These are phyloP conservation scores for Eledone cirrhosa DNA, from an alignment of 2,888 invertebrate species.

Conservation along the genomic window DNA sequence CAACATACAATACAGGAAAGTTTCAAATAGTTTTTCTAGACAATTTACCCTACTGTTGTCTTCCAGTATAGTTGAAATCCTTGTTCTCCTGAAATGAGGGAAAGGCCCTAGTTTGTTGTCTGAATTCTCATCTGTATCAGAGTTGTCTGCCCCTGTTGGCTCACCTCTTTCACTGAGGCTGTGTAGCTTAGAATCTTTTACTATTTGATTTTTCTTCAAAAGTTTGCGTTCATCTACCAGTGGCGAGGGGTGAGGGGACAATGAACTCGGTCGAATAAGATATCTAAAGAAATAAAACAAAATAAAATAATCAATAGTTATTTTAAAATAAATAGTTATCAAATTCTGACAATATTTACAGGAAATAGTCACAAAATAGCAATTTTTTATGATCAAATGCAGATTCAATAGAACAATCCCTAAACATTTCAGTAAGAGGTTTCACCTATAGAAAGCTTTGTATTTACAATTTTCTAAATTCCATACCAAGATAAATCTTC, in stretches of 20 bases:
- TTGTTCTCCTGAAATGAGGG: slow-evolving; percentile 26
- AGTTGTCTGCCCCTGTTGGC: slow-evolving; percentile 56
- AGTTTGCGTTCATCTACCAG: slow-evolving; percentile 61
- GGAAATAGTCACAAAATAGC: no score
- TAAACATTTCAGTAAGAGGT: no score
- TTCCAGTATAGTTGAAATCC: slow-evolving; percentile 39
- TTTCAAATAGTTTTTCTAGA: slow-evolving; percentile 7
- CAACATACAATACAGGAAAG: slow-evolving; percentile 21
- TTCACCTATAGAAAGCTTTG: no score
- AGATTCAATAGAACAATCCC: no score
- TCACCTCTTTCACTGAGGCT: slow-evolving; percentile 39
- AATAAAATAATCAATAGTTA: not conserved
- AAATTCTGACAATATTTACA: not conserved
- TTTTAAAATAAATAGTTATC: not conserved
- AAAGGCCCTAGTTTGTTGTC: slow-evolving; percentile 18
- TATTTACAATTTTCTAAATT: no score
- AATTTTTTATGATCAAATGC: no score
- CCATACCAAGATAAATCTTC: no score
- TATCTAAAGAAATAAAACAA: slow-evolving; percentile 73
- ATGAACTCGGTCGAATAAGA: slow-evolving; percentile 91
- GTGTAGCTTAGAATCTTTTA: slow-evolving; percentile 21
- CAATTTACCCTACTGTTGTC: slow-evolving; percentile 42
- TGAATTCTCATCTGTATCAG: slow-evolving; percentile 36
- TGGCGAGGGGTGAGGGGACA: slow-evolving; percentile 69
- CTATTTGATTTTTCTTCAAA: slow-evolving; percentile 34